Evolutionary conservation across 1,140 invertebrate species (phyloP), one percentile per base, ranked within the genome.

Genomic region (Brevipalpus yothersi): DNA sequence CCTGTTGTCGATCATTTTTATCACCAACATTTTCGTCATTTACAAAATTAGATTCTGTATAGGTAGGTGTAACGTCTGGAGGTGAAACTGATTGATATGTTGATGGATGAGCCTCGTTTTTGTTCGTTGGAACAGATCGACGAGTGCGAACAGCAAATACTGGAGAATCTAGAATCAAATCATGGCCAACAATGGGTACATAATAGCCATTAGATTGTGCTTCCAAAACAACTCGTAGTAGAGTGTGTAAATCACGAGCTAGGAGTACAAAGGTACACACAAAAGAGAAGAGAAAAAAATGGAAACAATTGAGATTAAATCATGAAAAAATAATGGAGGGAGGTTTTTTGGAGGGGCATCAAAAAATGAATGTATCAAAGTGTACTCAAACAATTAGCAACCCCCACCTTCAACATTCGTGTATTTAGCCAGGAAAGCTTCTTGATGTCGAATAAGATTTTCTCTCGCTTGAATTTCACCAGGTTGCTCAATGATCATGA

Each of bases 401-500:
- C 15, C 19, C 56, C 58, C 19, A 59, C 57, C 47, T 51, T 62
- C 58, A 13, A 62, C 57, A 49, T 39, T 53, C 9, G 56, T 13
- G 56, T 62, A 41, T 45, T 55, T 31, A 15, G 51, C 17, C 4
- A 62, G 51, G 59, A 62, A 62, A 13, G 51, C 31, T 60, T 62
- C 58, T 43, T 62, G 61, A 17, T 13, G 15, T 31, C 31, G 11
- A 17, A 62, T 39, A 15, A 62, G 31, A 21, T 62, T 43, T 13
- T 60, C 61, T 17, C 61, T 19, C 0, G 58, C 11, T n/a, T 58
- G 49, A 12, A 60, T 39, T 56, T 62, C 57, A 1, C 49, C 39
- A 31, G 60, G 60, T 17, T 60, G 17, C 51, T 62, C 61, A 15
- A 62, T 60, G 17, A 60, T n/a, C 40, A 54, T 19, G 43, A 62